These are phyloP conservation scores for Ranitomeya imitator DNA, from an alignment of 2,113 vertebrate species.

Conservation along the genomic window DNA sequence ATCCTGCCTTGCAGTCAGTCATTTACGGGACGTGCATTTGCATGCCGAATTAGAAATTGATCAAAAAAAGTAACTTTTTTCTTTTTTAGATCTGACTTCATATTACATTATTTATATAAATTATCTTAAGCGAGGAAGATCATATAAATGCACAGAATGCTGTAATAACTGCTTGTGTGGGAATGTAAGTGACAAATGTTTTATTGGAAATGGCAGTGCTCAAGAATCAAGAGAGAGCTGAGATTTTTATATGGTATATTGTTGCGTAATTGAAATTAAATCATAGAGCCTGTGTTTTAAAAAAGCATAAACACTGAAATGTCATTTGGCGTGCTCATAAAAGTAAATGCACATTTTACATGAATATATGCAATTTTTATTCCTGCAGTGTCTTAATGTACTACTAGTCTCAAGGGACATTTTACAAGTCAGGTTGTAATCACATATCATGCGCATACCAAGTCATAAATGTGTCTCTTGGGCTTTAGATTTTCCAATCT, in stretches of 20 bases:
- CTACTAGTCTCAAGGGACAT: constrained; percentile 23
- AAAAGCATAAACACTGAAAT: background rate
- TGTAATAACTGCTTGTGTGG: background rate
- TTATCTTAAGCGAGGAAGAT: background rate
- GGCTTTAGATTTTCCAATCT: constrained; percentile 47
- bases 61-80: background rate
- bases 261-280: constrained; percentile 38
- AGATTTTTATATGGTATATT: background rate
- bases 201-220: background rate
- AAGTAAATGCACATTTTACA: constrained; percentile 40
- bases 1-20: background rate
- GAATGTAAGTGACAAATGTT: background rate
- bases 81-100: background rate
- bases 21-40: background rate
- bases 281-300: background rate
- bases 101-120: background rate
- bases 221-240: background rate
- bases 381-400: constrained; percentile 46
- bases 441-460: constrained; percentile 28
- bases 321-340: constrained; percentile 28
- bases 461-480: constrained; percentile 55
- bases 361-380: constrained; percentile 35
- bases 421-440: constrained; percentile 42
- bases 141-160: background rate
- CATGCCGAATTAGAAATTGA: background rate